Evolutionary conservation across 2,113 vertebrate species (phyloP).

Genomic region (Stomatorhinus ivindoensis): DNA sequence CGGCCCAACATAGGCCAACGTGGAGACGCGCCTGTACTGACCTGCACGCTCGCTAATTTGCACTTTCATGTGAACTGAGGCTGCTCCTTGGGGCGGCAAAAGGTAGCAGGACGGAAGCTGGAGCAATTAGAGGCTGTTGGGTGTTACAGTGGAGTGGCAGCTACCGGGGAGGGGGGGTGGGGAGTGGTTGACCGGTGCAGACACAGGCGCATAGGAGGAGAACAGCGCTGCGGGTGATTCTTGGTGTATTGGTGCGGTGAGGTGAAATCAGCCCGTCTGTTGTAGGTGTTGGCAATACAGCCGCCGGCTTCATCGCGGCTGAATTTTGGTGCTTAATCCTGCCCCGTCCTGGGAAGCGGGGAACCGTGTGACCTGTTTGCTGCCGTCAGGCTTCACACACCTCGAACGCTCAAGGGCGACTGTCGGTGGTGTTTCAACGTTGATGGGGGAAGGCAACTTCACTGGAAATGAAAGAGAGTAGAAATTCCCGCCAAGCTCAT

Average conservation of each 20-base stretch:
- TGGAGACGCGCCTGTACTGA: conserved; percentile 17
- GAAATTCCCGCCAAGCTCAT: background rate
- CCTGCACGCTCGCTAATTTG: background rate
- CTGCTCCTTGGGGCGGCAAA: conserved; percentile 8
- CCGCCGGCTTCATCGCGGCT: background rate
- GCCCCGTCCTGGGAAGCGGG: background rate
- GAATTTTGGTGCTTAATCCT: background rate
- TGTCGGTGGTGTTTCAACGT: background rate
- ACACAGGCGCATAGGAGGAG: too few relatives aligned
- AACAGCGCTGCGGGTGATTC: background rate
- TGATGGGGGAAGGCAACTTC: background rate
- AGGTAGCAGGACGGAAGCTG: background rate
- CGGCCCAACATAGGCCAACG: background rate
- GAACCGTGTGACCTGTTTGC: background rate
- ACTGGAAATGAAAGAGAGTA: background rate
- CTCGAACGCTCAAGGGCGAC: background rate
- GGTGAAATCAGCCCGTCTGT: background rate
- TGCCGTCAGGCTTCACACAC: background rate
- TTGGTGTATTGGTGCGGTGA: background rate
- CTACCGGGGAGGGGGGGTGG: too few relatives aligned
- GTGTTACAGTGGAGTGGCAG: background rate
- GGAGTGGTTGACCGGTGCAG: background rate
- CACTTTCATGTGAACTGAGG: conserved; percentile 11
- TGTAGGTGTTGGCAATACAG: background rate
- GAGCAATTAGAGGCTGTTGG: conserved; percentile 11